A percentile compares a stretch with the other conserved stretches of the same genome.
phyloP scores from a whole-genome alignment of 23 tunicate species.

The Ciona savignyi region DNA sequence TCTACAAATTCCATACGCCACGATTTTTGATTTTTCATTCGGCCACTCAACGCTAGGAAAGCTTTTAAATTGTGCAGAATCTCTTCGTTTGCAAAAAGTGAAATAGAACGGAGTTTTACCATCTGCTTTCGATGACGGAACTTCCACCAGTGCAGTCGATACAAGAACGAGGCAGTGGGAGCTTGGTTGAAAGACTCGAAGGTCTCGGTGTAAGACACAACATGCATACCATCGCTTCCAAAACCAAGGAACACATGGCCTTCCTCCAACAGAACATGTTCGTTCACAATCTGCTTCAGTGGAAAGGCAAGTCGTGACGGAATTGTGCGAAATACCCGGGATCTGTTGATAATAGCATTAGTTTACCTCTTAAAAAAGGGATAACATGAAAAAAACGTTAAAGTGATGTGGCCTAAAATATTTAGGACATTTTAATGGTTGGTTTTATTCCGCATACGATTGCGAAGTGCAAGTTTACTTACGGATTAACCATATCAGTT shows the following conservation, averaged over 20 bases:
- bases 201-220: constrained; percentile 80
- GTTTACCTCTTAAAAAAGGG: no score
- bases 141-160: constrained; percentile 84
- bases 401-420: no score
- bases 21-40: constrained; percentile 45
- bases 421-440: no score
- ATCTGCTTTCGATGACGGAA: constrained; percentile 29
- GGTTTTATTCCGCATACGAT: no score
- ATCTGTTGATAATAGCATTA: no score
- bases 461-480: no score
- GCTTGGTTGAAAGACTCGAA: constrained; percentile 45
- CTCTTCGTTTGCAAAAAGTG: constrained; percentile 84
- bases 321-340: constrained; percentile 12
- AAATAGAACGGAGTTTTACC: constrained; percentile 28
- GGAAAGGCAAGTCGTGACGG: constrained; percentile 58
- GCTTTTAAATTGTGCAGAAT: constrained; percentile 15
- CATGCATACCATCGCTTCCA: constrained; percentile 48
- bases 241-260: constrained; percentile 89
- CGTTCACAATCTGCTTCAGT: constrained; percentile 41
- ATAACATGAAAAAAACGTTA: no score
- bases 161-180: constrained; percentile 37
- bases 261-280: constrained; percentile 44
- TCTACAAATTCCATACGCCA: constrained; percentile 49
- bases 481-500: no score
- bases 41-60: constrained; percentile 87